phyloP scores from a whole-genome alignment of 1,140 invertebrate species.

The Tachypleus tridentatus region DNA sequence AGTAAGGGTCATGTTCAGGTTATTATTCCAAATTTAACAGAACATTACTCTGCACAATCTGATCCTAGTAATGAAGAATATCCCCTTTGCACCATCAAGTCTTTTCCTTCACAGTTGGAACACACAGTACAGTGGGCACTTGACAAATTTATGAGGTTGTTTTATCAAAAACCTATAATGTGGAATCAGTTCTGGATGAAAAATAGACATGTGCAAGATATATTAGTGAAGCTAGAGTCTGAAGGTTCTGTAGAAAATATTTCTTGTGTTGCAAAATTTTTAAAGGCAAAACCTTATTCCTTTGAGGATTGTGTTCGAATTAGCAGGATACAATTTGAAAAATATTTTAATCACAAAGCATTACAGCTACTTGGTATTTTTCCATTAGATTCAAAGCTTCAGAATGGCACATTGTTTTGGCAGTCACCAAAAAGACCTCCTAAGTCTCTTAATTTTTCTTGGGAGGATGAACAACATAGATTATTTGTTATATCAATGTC shows the following conservation, averaged over 20 bases:
- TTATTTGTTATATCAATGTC: background rate
- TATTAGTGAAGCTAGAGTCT: too few relatives aligned
- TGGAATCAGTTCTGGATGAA: background rate
- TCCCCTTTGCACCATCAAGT: slow-evolving; percentile 37
- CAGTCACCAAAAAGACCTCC: slow-evolving; percentile 33
- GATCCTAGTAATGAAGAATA: slow-evolving; percentile 34
- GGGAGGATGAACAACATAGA: background rate
- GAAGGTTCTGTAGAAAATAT: background rate
- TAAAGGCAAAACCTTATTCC: slow-evolving; percentile 22
- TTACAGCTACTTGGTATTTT: slow-evolving; percentile 34
- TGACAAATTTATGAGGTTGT: slow-evolving; percentile 32
- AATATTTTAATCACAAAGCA: slow-evolving; percentile 38
- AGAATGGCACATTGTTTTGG: slow-evolving; percentile 36
- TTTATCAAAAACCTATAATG: slow-evolving; percentile 32
- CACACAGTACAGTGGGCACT: slow-evolving; percentile 36
- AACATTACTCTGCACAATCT: slow-evolving; percentile 28
- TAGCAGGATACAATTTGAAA: slow-evolving; percentile 36
- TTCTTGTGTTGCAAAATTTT: background rate
- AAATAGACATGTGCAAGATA: background rate
- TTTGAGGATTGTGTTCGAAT: slow-evolving; percentile 32
- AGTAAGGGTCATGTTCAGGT: slow-evolving; percentile 24
- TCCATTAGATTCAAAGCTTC: slow-evolving; percentile 32
- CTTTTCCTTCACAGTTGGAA: slow-evolving; percentile 35
- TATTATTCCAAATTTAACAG: slow-evolving; percentile 19
- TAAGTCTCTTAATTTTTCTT: slow-evolving; percentile 29